Base-by-base conservation (phyloP, 2,888 invertebrate species). In the Plemyria rubiginata region DNA sequence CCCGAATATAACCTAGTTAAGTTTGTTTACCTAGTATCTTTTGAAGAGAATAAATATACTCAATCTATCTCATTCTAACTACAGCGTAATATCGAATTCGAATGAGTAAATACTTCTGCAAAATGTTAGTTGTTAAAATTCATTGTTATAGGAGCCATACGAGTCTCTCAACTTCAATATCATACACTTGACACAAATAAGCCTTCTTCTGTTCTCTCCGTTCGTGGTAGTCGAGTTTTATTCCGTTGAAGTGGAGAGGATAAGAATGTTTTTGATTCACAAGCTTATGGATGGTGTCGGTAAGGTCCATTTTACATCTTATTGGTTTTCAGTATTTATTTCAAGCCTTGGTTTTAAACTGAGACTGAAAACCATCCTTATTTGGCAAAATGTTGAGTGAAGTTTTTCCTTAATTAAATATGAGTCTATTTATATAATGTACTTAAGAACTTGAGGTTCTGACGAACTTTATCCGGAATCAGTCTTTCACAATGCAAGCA, bases 171-270 rank as follows among this genome's bases (percentile, higher is more conserved):
- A 80, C 7, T 88, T 86, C 41, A 71, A 85, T 0, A 16, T 84
- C 0, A 77, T 86, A 36, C 86, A 91, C 52, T 72, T 86, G 1
- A 45, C 77, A 1, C 90, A 90, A 66, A 82, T 90, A 43, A 74
- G 81, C 1, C 60, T 88, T 0, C 80, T 90, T 2, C 71, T 92
- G 0, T 88, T 90, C 63, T 77, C 87, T 0, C 90, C 91, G 0
- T 90, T 89, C 15, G 60, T 89, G 0, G 80, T 84, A 0, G 81
- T 86, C 0, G 92, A 90, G 56, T 68, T 85, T 3, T 89, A 80
- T 62, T 67, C 79, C 0, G 70, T 81, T 0, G 90, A 92, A 74
- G 87, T 89, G 1, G 88, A 91, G 8, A 84, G 62, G n/a, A 89
- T 92, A 0, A 74, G 74, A 40, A 49, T 80, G 0, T 77, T 81